These are phyloP conservation scores for Scaptomyza montana DNA, from an alignment of 1,140 invertebrate genomes.

Conservation along the genomic window DNA sequence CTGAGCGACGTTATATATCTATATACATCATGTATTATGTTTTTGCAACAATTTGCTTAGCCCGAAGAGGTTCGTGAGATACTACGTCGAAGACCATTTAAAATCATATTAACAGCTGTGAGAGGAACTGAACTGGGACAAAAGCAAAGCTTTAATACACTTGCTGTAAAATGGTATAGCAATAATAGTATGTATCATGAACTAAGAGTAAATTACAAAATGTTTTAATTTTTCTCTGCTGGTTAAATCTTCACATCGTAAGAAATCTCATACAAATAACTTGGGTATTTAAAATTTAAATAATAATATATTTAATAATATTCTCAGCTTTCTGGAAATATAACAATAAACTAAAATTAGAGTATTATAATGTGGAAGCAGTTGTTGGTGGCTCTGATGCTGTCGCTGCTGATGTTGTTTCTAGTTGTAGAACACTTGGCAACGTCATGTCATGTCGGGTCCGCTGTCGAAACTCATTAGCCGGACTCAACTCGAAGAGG, in stretches of 20 bases:
- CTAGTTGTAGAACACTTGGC: slow-evolving; percentile 5
- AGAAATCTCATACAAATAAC: too few species aligned
- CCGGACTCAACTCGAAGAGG: slow-evolving; percentile 10
- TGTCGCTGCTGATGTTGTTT: slow-evolving; percentile 16
- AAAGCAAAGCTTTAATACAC: neutral
- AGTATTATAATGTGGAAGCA: neutral
- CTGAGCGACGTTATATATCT: too few species aligned
- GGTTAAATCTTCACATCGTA: too few species aligned
- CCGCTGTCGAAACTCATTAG: slow-evolving; percentile 44
- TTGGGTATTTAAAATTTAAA: too few species aligned
- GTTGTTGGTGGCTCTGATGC: neutral
- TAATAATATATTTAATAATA: too few species aligned
- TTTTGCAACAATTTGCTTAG: too few species aligned
- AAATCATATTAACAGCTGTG: slow-evolving; percentile 40
- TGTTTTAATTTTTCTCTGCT: too few species aligned
- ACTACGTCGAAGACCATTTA: slow-evolving; percentile 22
- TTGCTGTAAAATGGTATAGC: neutral
- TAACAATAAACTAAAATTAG: neutral
- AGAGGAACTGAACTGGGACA: neutral
- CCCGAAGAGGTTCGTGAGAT: too few species aligned
- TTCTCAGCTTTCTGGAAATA: too few species aligned
- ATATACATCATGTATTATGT: too few species aligned
- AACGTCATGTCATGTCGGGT: slow-evolving; percentile 39
- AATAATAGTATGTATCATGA: too few species aligned
- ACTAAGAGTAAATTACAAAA: too few species aligned